Conservation (phyloP, 2,797 vertebrate species). For the Ficedula albicollis region DNA sequence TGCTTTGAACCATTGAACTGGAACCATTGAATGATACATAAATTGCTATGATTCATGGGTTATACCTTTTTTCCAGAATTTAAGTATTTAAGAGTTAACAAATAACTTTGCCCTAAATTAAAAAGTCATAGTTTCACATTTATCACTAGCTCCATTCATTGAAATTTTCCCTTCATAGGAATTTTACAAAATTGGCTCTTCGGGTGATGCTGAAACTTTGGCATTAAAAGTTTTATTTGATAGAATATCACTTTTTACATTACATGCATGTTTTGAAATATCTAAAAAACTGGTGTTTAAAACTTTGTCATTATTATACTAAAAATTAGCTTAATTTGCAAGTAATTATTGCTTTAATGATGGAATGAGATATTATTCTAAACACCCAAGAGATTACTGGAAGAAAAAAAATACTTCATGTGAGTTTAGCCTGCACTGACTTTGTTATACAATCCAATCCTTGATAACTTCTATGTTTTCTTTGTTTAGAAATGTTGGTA, state of each 20-base stretch:
- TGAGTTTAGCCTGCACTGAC: neutral
- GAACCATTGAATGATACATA: neutral
- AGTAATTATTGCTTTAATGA: neutral
- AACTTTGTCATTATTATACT: neutral
- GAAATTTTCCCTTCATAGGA: neutral
- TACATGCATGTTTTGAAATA: neutral
- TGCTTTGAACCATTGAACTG: neutral
- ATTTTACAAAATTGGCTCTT: neutral
- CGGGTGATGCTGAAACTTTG: neutral
- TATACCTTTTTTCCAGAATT: neutral
- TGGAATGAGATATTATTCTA: neutral
- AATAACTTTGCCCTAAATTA: neutral
- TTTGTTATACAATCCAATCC: neutral
- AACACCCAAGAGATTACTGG: neutral
- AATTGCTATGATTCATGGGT: neutral
- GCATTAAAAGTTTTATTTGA: neutral
- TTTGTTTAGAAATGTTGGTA: neutral
- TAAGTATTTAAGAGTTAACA: neutral
- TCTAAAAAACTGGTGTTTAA: neutral
- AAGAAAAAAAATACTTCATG: neutral
- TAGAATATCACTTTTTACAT: neutral
- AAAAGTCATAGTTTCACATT: neutral
- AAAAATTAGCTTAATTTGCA: neutral
- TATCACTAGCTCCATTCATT: neutral
- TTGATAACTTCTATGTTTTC: neutral